Percentiles rank a stretch among this genome's conserved stretches.
These are phyloP conservation scores for Brachyhypopomus occidentalis DNA, from an alignment of 2,113 vertebrate genomes.

Conservation along the genomic window DNA sequence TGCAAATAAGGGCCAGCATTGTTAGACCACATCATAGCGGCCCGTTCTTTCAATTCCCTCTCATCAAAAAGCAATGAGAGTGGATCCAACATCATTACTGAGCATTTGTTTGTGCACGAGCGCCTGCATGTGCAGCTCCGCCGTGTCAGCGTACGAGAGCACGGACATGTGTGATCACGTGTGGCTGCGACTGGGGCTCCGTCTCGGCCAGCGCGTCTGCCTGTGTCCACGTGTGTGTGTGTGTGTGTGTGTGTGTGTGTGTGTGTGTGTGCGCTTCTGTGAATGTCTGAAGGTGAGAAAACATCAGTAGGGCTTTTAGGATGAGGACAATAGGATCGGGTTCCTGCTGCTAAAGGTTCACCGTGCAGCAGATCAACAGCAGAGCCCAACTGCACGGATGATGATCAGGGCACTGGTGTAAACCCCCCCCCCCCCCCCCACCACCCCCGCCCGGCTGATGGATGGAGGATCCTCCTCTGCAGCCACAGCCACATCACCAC, in stretches of 20 bases:
- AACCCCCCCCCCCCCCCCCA: slow-evolving; percentile 69
- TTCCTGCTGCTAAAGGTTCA: slow-evolving; percentile 36
- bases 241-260: slow-evolving; percentile 60
- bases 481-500: slow-evolving; percentile 84
- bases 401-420: slow-evolving; percentile 81
- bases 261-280: slow-evolving; percentile 67
- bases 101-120: slow-evolving; percentile 54
- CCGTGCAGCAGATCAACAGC: slow-evolving; percentile 66
- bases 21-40: slow-evolving; percentile 57
- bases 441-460: slow-evolving; percentile 66
- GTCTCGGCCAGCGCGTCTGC: slow-evolving; percentile 14
- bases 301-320: slow-evolving; percentile 44
- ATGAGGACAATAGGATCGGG: slow-evolving; percentile 38
- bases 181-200: slow-evolving; percentile 6
- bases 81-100: slow-evolving; percentile 65
- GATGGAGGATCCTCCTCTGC: slow-evolving; percentile 80
- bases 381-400: slow-evolving; percentile 74
- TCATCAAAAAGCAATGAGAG: slow-evolving; percentile 63
- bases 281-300: slow-evolving; percentile 61
- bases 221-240: slow-evolving; percentile 1
- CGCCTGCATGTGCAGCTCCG: slow-evolving; percentile 23
- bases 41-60: slow-evolving; percentile 51
- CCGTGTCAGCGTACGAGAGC: slow-evolving; percentile 52
- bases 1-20: slow-evolving; percentile 56
- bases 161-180: slow-evolving; percentile 64